Conservation (phyloP, 1,140 invertebrate genomes). For the Agrypnia vestita region DNA sequence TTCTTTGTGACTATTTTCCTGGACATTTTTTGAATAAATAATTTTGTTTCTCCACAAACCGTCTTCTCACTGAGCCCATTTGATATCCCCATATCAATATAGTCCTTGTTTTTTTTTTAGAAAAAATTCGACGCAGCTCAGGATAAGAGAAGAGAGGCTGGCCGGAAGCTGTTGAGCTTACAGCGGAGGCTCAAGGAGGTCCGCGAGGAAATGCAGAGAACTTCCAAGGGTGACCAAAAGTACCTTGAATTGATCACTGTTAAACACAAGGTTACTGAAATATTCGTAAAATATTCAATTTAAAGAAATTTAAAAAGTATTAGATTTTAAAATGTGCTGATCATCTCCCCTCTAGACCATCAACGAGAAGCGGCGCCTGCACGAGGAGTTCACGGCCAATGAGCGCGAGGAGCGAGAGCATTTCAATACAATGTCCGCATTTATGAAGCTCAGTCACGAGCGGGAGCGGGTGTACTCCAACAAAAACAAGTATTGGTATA, state of each 20-base stretch:
- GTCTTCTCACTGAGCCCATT: too few relatives aligned
- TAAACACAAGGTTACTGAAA: constrained; percentile 68
- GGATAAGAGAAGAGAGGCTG: constrained; percentile 75
- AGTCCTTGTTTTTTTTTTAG: too few relatives aligned
- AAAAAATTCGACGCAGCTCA: constrained; percentile 76
- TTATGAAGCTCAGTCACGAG: too few relatives aligned
- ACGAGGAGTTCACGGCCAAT: constrained; percentile 65
- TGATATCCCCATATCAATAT: too few relatives aligned
- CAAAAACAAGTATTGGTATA: constrained; percentile 85
- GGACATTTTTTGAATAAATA: too few relatives aligned
- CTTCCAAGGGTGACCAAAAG: constrained; percentile 79
- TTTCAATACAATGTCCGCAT: constrained; percentile 79
- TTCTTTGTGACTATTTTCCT: too few relatives aligned
- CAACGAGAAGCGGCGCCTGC: constrained; percentile 67
- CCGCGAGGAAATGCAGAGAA: constrained; percentile 80
- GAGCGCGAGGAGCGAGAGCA: constrained; percentile 78
- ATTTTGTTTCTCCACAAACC: too few relatives aligned
- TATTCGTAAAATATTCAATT: neutral
- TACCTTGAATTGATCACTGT: constrained; percentile 74
- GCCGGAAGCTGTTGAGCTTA: constrained; percentile 72
- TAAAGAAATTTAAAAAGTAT: too few relatives aligned
- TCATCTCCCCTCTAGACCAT: constrained; percentile 63
- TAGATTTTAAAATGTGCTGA: neutral
- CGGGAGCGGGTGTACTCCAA: constrained; percentile 82
- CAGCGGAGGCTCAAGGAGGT: constrained; percentile 79